phyloP scores from a whole-genome alignment of 1,140 invertebrate genomes.

The Hormaphis cornu region DNA sequence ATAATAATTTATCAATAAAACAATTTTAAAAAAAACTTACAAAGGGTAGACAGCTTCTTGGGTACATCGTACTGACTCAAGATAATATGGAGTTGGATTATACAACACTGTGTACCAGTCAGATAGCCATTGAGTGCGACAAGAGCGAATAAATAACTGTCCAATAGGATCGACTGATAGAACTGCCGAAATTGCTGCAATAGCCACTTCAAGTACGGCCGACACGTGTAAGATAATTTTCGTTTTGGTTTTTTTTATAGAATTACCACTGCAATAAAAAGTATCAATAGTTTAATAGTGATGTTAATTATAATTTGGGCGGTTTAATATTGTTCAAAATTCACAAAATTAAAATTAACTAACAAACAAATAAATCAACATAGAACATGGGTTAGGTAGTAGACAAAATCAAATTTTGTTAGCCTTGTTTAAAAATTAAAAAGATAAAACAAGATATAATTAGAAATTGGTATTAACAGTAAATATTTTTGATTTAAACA shows the following conservation, averaged over 20 bases:
- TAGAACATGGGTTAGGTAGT: too few species aligned
- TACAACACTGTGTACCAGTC: conserved; percentile 92
- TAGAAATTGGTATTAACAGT: too few species aligned
- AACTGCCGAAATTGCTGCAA: not conserved
- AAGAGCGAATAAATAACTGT: conserved; percentile 2
- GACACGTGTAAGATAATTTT: conserved; percentile 9
- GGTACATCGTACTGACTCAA: conserved; percentile 79
- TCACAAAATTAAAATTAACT: too few species aligned
- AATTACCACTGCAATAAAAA: conserved; percentile 5
- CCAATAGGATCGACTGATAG: conserved; percentile 28
- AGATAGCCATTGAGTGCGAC: conserved; percentile 22
- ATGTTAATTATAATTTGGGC: too few species aligned
- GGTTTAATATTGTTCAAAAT: too few species aligned
- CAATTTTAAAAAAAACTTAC: conserved; percentile 51
- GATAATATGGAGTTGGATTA: conserved; percentile 88
- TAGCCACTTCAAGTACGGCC: conserved; percentile 19
- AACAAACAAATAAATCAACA: too few species aligned
- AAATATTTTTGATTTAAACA: too few species aligned
- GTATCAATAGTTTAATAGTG: too few species aligned
- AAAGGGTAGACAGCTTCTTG: conserved; percentile 95
- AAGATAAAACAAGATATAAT: not conserved
- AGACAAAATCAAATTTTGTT: too few species aligned
- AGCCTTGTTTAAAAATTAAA: not conserved
- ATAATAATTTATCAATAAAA: not conserved
- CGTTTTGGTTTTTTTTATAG: conserved; percentile 2